Percentiles rank a stretch among this genome's conserved stretches.
Conservation (phyloP, 2,888 invertebrate species). For the Dione juno region DNA sequence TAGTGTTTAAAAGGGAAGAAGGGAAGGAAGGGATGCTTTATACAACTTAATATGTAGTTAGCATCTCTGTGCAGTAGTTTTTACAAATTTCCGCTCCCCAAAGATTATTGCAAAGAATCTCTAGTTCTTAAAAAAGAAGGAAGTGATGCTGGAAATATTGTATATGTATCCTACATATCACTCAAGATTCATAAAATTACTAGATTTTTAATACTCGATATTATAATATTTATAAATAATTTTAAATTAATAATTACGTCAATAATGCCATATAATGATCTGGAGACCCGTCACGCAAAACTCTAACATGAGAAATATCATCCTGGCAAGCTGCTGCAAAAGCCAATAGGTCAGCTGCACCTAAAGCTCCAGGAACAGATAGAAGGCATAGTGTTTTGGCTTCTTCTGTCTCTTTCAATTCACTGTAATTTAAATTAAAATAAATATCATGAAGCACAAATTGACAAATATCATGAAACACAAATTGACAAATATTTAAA, state of each 20-base stretch:
- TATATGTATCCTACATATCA: too few species aligned
- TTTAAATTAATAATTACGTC: constrained; percentile 84
- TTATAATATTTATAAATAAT: neutral
- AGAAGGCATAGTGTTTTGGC: constrained; percentile 95
- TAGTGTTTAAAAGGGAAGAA: too few species aligned
- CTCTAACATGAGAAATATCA: constrained; percentile 94
- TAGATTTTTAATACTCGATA: neutral
- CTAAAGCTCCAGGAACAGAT: constrained; percentile 94
- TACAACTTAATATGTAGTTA: too few species aligned
- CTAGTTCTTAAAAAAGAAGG: too few species aligned
- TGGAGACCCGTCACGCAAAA: constrained; percentile 94
- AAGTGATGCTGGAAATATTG: too few species aligned
- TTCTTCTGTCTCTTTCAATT: constrained; percentile 87
- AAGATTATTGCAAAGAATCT: too few species aligned
- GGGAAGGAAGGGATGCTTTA: too few species aligned
- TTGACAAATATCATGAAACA: too few species aligned
- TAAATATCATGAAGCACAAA: neutral
- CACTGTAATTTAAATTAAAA: constrained; percentile 74
- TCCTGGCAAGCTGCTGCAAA: constrained; percentile 97
- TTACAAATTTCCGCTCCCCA: too few species aligned
- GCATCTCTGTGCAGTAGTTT: too few species aligned
- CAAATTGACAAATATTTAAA: too few species aligned
- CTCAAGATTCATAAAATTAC: too few species aligned
- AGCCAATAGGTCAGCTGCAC: constrained; percentile 95
- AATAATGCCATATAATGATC: constrained; percentile 99